Evolutionary conservation across 2,113 vertebrate genomes (phyloP), one percentile per base, ranked within the genome.

Genomic region (Motacilla tschutschensis): DNA sequence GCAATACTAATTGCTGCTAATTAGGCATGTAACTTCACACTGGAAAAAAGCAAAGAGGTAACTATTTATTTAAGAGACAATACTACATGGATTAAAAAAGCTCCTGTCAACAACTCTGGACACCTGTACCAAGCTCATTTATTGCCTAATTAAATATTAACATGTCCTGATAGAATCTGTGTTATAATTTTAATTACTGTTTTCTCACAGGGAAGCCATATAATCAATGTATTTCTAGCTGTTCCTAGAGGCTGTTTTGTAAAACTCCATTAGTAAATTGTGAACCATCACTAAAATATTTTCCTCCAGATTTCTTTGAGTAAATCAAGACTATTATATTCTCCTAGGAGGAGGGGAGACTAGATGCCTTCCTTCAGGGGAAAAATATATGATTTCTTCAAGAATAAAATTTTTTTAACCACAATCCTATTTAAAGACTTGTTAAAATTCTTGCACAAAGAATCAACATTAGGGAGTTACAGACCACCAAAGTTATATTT

Each of bases 71-170:
- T 88, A 79, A 87, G 55, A 89, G 41, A 90, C 70, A 90, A 89
- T 55, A 79, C 38, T 40, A 88, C 48, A 53, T 18, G 88, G 89
- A 71, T 82, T 92, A 87, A 66, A 84, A 91, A 94, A 86, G 28
- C 64, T 92, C 75, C 75, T 90, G 83, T 92, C 80, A 95, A 88
- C 80, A 85, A 69, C 80, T 50, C 75, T 2, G 71, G 88, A 93
- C 91, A 92, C 73, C 85, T 96, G 79, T 79, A 92, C 44, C 74
- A 90, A 83, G 71, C 58, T 92, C 46, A 80, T 76, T 87, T 88
- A 94, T 94, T 91, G 83, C 66, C 78, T 89, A 94, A 91, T 85
- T 95, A 96, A 94, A 93, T 95, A 96, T 94, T 95, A 95, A 95
- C 90, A 91, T 69, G 71, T 93, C 88, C 89, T 93, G 90, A 95